These are phyloP conservation scores for Rhinolophus ferrumequinum DNA, from an alignment of 2,113 vertebrate species.

Conservation along the genomic window DNA sequence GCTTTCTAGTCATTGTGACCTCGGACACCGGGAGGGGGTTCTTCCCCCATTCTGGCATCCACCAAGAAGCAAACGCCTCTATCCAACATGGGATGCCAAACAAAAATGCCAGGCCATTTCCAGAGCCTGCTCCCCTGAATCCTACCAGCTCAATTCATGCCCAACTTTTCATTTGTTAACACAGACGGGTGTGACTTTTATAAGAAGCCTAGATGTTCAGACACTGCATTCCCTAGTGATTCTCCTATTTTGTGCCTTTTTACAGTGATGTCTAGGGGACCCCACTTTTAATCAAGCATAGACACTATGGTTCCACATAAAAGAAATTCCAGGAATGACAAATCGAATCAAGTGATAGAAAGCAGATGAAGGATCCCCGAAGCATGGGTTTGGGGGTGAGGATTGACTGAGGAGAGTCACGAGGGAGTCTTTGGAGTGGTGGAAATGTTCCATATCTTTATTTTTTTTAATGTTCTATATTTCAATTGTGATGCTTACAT, in stretches of 20 bases:
- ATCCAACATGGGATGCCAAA: neutral
- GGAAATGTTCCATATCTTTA: neutral
- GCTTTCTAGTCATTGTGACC: accelerated
- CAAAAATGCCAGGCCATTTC: neutral
- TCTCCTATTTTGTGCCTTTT: neutral
- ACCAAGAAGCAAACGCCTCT: neutral
- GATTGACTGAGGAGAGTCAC: neutral
- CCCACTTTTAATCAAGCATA: neutral
- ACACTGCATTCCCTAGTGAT: accelerated
- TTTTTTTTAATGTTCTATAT: neutral
- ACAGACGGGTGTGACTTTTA: neutral
- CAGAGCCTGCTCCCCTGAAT: accelerated
- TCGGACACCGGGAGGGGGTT: neutral
- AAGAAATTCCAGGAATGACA: neutral
- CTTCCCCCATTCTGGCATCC: neutral
- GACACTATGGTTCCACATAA: neutral
- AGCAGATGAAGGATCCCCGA: too few relatives aligned
- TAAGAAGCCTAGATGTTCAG: neutral
- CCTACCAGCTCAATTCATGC: neutral
- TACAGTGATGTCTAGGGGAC: neutral
- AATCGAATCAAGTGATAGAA: neutral
- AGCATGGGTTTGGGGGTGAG: too few relatives aligned
- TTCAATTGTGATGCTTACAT: neutral
- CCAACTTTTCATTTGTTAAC: neutral
- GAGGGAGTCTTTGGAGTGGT: neutral